Conservation (phyloP, 35 echinoderm and acorn worm species). For the Chiridota heheva region DNA sequence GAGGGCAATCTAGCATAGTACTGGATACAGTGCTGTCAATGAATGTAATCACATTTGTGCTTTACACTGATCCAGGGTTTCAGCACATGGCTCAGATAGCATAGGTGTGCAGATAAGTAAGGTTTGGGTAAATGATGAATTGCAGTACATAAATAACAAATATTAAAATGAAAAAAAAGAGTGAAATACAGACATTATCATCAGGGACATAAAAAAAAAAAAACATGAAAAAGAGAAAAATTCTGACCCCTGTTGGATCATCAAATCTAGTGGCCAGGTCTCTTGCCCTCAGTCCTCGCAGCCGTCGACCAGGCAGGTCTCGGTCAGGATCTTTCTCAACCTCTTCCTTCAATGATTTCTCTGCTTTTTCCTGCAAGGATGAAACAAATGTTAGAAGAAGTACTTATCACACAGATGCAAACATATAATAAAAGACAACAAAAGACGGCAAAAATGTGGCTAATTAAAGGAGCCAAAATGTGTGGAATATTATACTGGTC, state of each 20-base stretch:
- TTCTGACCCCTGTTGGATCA: constrained; percentile 75
- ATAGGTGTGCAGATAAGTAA: no score
- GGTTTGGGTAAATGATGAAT: no score
- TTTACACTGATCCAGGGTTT: no score
- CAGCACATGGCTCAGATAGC: no score
- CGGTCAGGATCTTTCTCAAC: constrained; percentile 79
- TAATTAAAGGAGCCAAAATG: background rate
- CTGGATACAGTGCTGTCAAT: no score
- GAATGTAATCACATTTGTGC: no score
- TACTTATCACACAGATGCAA: background rate
- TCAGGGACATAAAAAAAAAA: background rate
- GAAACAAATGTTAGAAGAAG: background rate
- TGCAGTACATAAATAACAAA: background rate
- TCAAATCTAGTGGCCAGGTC: constrained; percentile 89
- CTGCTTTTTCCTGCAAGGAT: constrained; percentile 81
- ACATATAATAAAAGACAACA: background rate
- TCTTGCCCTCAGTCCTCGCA: constrained; percentile 74
- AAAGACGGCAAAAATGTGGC: no score
- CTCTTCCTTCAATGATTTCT: constrained; percentile 85
- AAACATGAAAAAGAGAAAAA: background rate
- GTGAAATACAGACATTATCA: background rate
- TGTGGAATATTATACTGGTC: background rate
- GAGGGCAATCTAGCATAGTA: no score
- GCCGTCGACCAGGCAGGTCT: constrained; percentile 66
- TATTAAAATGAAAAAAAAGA: background rate